Base-by-base conservation (phyloP, 2,113 vertebrate genomes). In the Lathamus discolor region DNA sequence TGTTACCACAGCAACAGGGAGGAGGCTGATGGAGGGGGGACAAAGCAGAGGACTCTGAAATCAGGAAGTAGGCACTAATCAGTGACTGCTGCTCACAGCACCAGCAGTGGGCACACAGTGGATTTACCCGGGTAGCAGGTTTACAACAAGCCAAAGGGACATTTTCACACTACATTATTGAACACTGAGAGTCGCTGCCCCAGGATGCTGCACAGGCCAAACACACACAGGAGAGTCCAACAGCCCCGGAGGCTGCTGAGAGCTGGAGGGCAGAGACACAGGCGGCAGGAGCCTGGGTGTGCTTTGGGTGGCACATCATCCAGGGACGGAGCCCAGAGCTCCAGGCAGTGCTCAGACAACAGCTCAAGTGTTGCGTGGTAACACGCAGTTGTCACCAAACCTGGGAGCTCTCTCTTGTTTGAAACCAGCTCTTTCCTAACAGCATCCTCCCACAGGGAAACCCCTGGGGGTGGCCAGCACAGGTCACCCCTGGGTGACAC, bases 161-260 rank as follows among this genome's bases (percentile, higher is more conserved):
- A 41, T 66, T 13, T 66, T 46, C 28, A 6, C 15, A 0, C 7
- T 14, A 27, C 7, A 0, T 49, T 63, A 22, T 51, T n/a, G 51
- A 41, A 57, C 1, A 0, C 55, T 18, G 33, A 11, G 28, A 3
- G 41, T 70, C 5, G 0, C n/a, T 84, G 48, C 23, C 41, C 67
- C 0, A 1, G n/a, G 14, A 3, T 13, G 57, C 87, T 54, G 55
- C 1, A 1, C 14, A 29, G 28, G 10, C 8, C 33, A 28, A 27
- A 20, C 17, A 12, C 2, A 0, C 27, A 6, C 33, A 12, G 35
- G 33, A 19, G 48, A 41, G 3, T 8, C 46, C 31, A 14, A 37
- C 67, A 46, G 52, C 22, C 8, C 3, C 0, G 2, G 27, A n/a
- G 64, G 13, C 68, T 55, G 59, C 44, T 17, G 52, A n/a, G 73